phyloP scores from a whole-genome alignment of 2,113 vertebrate species.

The Brachionichthys hirsutus region DNA sequence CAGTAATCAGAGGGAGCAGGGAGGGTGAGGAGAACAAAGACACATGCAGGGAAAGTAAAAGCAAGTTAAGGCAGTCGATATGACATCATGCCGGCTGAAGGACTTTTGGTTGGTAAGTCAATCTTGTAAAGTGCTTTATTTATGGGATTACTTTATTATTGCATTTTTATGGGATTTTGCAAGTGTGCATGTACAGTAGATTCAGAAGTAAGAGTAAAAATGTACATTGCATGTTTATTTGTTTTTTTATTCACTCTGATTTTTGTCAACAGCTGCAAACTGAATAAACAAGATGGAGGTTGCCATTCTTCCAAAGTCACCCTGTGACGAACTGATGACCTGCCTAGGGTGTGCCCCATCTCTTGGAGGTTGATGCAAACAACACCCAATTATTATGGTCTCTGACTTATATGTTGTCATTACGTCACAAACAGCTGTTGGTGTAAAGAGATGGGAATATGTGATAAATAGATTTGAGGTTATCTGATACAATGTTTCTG shows the following conservation, averaged over 20 bases:
- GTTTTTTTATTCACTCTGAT: conserved; percentile 1
- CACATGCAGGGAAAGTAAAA: conserved; percentile 46
- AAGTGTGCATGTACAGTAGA: neutral
- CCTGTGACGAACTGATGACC: no score
- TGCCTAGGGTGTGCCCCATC: no score
- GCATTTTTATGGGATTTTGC: conserved; percentile 51
- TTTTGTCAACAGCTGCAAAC: neutral
- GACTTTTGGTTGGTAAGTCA: conserved; percentile 39
- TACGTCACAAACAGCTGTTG: no score
- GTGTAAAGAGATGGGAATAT: no score
- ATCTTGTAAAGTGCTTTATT: conserved; percentile 60
- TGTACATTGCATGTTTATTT: neutral
- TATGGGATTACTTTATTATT: conserved; percentile 45
- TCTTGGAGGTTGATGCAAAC: no score
- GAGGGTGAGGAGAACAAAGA: conserved; percentile 24
- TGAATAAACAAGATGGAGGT: neutral
- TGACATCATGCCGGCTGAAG: conserved; percentile 55
- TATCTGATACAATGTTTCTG: neutral
- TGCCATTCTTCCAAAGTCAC: no score
- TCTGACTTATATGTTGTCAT: no score
- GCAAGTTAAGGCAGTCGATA: conserved; percentile 33
- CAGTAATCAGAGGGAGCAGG: conserved; percentile 28
- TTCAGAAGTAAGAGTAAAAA: conserved; percentile 14
- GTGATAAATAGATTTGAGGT: no score
- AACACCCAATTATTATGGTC: no score